Evolutionary conservation across 2,113 vertebrate genomes (phyloP), one percentile per base, ranked within the genome.

Genomic region (Gallinago undulata): DNA sequence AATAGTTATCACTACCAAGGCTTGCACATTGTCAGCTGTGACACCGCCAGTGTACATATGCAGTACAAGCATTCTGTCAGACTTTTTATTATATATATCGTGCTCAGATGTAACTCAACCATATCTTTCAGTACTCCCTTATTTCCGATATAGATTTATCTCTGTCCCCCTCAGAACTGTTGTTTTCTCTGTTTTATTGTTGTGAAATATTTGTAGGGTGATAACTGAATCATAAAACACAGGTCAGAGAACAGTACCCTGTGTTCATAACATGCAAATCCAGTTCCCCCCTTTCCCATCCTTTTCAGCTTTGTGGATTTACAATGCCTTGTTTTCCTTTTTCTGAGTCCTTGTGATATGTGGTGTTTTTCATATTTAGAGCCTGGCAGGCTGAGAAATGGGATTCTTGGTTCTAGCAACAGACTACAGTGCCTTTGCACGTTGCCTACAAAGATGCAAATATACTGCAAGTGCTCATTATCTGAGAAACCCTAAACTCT

Each of bases 401-500:
- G 2, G 69, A 67, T 80, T 39, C 82, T 72, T 78, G 55, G 63
- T 63, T 77, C 74, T 79, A 83, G 51, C 28, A 73, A 74, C 35
- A 73, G n/a, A 30, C 82, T 86, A 68, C 28, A 55, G 84, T 55
- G 43, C 73, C 84, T 86, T 95, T 47, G 72, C 96, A 94, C 50
- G 11, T 24, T 92, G 85, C 67, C 51, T 31, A 17, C 51, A 63
- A 76, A 96, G 78, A 94, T 92, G 82, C 63, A 95, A 84, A 93
- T 15, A 75, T 48, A 72, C 50, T 62, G 39, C 45, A 77, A 84
- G 35, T 60, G 68, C 67, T 94, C n/a, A 4, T 94, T 85, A 66
- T 75, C 56, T 25, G 60, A 92, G 84, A 62, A 82, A 25, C 23
- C 63, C 41, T 37, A 66, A 73, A 68, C 64, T 90, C 79, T 86